Evolutionary conservation across 2,113 vertebrate species (phyloP).

Genomic region (Uria lomvia): DNA sequence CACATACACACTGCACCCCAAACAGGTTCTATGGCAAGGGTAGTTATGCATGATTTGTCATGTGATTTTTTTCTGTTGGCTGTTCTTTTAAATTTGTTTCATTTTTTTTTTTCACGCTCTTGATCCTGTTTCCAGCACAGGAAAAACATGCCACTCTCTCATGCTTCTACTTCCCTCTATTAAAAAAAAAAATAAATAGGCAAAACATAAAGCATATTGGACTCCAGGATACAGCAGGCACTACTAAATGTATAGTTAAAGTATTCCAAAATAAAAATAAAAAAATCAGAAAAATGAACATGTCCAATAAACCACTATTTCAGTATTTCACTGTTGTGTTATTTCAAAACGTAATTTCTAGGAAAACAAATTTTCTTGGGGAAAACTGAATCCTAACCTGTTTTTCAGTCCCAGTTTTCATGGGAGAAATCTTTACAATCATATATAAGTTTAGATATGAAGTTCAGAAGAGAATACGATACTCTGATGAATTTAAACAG

Average conservation of each 20-base stretch:
- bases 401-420: not conserved
- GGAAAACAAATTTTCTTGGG: not conserved
- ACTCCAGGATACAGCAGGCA: not conserved
- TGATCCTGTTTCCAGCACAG: not conserved
- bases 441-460: not conserved
- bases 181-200: not conserved
- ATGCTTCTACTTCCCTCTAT: not conserved
- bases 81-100: not conserved
- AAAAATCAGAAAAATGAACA: not conserved
- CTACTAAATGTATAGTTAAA: not conserved
- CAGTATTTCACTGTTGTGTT: not conserved
- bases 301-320: not conserved
- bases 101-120: not conserved
- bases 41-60: not conserved
- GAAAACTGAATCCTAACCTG: not conserved
- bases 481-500: not conserved
- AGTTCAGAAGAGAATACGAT: not conserved
- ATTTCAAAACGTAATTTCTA: not conserved
- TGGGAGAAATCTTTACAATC: not conserved
- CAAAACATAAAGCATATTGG: not conserved
- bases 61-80: not conserved
- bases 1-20: accelerated
- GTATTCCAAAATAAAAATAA: not conserved
- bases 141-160: not conserved
- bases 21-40: not conserved